A percentile compares a stretch with the other conserved stretches of the same genome.
Evolutionary conservation across 1,140 invertebrate genomes (phyloP).

Genomic region (Leucophenga varia): DNA sequence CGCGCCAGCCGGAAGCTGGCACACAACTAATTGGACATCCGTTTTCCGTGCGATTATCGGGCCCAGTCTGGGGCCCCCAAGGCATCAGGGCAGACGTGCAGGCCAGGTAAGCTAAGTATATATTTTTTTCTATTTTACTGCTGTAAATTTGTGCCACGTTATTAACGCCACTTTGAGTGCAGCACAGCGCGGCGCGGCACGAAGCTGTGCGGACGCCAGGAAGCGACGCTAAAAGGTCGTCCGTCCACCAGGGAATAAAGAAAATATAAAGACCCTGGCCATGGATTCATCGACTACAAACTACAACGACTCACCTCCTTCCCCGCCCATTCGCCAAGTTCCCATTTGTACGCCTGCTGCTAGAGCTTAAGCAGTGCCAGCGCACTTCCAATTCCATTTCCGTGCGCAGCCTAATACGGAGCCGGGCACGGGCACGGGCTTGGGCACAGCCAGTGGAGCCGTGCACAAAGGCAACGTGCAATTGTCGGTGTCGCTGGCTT

Average conservation of each 20-base stretch:
- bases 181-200: constrained; percentile 10
- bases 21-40: constrained; percentile 53
- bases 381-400: constrained; percentile 22
- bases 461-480: constrained; percentile 37
- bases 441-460: too few species aligned
- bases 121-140: constrained; percentile 15
- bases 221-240: constrained; percentile 30
- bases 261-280: constrained; percentile 15
- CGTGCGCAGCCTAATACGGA: constrained; percentile 6
- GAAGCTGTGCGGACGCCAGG: constrained; percentile 16
- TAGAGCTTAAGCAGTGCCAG: constrained; percentile 20
- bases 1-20: constrained; percentile 40
- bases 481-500: constrained; percentile 43
- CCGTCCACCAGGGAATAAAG: too few species aligned
- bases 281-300: constrained; percentile 15
- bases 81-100: too few species aligned
- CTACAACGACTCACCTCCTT: too few species aligned
- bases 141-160: constrained; percentile 37
- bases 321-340: too few species aligned
- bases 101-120: too few species aligned
- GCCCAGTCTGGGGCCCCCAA: too few species aligned
- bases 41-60: constrained; percentile 46
- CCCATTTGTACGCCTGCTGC: too few species aligned
- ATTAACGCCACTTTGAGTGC: constrained; percentile 45
- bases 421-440: too few species aligned